Evolutionary conservation across 2,797 vertebrate species (phyloP).

Genomic region (Sebastes steindachneri): DNA sequence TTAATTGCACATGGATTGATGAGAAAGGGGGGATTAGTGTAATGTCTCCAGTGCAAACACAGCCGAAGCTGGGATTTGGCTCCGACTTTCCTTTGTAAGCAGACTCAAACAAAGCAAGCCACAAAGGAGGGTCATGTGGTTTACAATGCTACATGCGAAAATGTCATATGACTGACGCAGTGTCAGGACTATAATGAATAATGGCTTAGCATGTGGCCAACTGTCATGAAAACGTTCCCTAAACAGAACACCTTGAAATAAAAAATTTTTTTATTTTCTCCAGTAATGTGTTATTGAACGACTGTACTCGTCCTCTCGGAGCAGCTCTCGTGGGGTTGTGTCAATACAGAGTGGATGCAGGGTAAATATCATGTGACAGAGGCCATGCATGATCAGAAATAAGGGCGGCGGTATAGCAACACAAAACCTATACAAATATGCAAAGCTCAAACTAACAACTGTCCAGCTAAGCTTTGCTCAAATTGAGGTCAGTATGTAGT

Average conservation of each 20-base stretch:
- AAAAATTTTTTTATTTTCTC: constrained; percentile 19
- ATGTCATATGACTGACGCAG: constrained; percentile 34
- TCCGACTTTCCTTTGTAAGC: constrained; percentile 33
- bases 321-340: constrained; percentile 57
- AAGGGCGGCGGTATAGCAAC: constrained; percentile 37
- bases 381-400: constrained; percentile 44
- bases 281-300: constrained; percentile 55
- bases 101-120: constrained; percentile 49
- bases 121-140: constrained; percentile 48
- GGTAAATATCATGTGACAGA: constrained; percentile 73
- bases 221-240: neutral
- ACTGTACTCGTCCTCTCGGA: constrained; percentile 19
- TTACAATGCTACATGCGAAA: constrained; percentile 14
- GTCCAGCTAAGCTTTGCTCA: neutral
- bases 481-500: neutral
- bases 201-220: neutral
- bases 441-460: constrained; percentile 14
- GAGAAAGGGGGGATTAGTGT: constrained; percentile 43
- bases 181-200: neutral
- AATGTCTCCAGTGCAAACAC: constrained; percentile 48
- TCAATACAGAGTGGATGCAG: constrained; percentile 67
- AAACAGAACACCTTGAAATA: constrained; percentile 24
- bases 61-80: constrained; percentile 43
- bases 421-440: constrained; percentile 49
- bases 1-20: constrained; percentile 23